A percentile compares a stretch with the other conserved stretches of the same genome.
phyloP scores from a whole-genome alignment of 2,113 vertebrate species.

The Megatriorchis doriae region DNA sequence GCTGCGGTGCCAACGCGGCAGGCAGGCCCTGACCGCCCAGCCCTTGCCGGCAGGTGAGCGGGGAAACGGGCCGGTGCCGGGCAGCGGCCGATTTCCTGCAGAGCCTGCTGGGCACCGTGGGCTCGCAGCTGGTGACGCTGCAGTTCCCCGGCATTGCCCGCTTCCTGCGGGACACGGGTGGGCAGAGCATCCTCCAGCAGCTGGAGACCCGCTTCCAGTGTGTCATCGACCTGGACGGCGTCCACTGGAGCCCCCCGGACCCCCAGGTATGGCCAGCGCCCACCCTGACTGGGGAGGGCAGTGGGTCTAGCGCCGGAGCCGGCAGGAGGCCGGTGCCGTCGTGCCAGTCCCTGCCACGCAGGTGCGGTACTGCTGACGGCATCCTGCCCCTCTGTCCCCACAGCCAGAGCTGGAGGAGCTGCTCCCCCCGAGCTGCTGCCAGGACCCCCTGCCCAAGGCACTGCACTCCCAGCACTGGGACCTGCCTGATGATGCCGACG shows the following conservation, averaged over 20 bases:
- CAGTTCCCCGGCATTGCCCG: not conserved
- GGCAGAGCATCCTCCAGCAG: not conserved
- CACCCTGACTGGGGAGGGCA: not conserved
- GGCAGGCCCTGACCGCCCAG: no score
- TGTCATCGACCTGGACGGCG: not conserved
- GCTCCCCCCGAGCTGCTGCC: not conserved
- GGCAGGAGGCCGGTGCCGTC: accelerated
- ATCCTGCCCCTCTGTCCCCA: not conserved
- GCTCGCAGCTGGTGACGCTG: accelerated
- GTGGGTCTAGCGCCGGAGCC: accelerated
- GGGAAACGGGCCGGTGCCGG: no score
- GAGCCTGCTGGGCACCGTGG: not conserved
- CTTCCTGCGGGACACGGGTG: not conserved
- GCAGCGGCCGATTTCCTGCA: not conserved
- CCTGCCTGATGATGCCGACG: accelerated
- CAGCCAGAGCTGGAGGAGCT: not conserved
- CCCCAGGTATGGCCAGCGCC: not conserved
- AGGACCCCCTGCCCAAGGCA: accelerated
- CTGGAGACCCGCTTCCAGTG: not conserved
- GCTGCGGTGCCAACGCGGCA: no score
- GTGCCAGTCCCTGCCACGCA: not conserved
- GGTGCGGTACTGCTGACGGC: accelerated
- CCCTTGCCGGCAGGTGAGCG: no score
- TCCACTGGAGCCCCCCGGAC: not conserved
- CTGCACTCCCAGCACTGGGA: accelerated